Evolutionary conservation across 2,888 invertebrate genomes (phyloP).

Genomic region (Zonitis immaculata): DNA sequence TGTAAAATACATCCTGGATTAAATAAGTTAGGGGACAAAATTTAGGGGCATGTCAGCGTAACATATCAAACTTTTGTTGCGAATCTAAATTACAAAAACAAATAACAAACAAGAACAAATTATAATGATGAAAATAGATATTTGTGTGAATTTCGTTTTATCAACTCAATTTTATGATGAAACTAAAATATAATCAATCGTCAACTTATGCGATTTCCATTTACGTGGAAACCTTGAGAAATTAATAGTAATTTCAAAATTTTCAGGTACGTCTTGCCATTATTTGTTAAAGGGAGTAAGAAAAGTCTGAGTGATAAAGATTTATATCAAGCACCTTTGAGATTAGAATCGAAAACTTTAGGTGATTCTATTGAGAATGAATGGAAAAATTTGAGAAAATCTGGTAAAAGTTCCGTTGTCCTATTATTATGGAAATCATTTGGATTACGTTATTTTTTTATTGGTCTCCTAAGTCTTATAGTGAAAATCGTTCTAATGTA

Average conservation of each 20-base stretch:
- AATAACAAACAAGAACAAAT: too few relatives aligned
- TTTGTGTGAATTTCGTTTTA: too few relatives aligned
- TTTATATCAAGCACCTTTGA: background rate
- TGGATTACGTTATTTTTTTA: background rate
- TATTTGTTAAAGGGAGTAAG: background rate
- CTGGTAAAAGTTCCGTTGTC: background rate
- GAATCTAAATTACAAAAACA: too few relatives aligned
- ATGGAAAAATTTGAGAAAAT: background rate
- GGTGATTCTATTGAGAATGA: background rate
- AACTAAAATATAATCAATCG: too few relatives aligned
- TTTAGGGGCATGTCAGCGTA: too few relatives aligned
- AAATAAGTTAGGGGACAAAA: too few relatives aligned
- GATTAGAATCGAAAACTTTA: background rate
- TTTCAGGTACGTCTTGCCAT: background rate
- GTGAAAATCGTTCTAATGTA: background rate
- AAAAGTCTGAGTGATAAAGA: background rate
- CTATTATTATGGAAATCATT: background rate
- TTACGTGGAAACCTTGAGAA: too few relatives aligned
- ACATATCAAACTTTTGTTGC: too few relatives aligned
- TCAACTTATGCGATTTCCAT: too few relatives aligned
- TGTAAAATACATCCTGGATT: too few relatives aligned
- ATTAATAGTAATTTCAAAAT: background rate
- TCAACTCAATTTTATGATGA: too few relatives aligned
- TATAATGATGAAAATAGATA: too few relatives aligned
- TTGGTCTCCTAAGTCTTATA: background rate